These are phyloP conservation scores for Cryptocephalus primarius DNA, from an alignment of 2,888 invertebrate genomes.

Conservation along the genomic window DNA sequence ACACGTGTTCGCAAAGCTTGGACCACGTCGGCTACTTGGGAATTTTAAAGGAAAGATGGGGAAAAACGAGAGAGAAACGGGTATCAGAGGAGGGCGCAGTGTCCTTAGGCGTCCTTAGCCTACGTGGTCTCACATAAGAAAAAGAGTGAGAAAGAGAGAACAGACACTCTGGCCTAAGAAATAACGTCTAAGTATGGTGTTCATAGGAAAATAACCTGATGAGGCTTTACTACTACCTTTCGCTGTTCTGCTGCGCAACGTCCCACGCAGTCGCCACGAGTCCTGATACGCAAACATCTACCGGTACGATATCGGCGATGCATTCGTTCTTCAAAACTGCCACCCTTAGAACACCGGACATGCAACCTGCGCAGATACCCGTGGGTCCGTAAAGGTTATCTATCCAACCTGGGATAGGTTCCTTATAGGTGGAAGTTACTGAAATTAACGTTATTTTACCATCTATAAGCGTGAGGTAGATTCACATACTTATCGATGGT, in stretches of 20 bases:
- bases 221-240: slow-evolving; percentile 5
- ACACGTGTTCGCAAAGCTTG: too few relatives aligned
- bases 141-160: too few relatives aligned
- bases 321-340: slow-evolving; percentile 58
- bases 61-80: too few relatives aligned
- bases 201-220: too few relatives aligned
- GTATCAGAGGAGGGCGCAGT: too few relatives aligned
- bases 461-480: not conserved
- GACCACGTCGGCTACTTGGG: too few relatives aligned
- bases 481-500: slow-evolving; percentile 58
- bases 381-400: slow-evolving; percentile 88
- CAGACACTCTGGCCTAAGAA: too few relatives aligned
- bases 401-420: slow-evolving; percentile 76
- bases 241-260: slow-evolving; percentile 26
- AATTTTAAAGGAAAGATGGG: too few relatives aligned
- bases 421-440: slow-evolving; percentile 58
- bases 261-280: slow-evolving; percentile 71
- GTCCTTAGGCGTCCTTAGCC: too few relatives aligned
- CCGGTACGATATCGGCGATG: slow-evolving; percentile 66
- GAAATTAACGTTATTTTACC: slow-evolving; percentile 1
- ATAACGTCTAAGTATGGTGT: too few relatives aligned
- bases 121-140: too few relatives aligned
- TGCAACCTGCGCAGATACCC: slow-evolving; percentile 59
- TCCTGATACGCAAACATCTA: slow-evolving; percentile 73
- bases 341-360: slow-evolving; percentile 64